phyloP scores from a whole-genome alignment of 2,888 invertebrate species.

The Pterostichus madidus region DNA sequence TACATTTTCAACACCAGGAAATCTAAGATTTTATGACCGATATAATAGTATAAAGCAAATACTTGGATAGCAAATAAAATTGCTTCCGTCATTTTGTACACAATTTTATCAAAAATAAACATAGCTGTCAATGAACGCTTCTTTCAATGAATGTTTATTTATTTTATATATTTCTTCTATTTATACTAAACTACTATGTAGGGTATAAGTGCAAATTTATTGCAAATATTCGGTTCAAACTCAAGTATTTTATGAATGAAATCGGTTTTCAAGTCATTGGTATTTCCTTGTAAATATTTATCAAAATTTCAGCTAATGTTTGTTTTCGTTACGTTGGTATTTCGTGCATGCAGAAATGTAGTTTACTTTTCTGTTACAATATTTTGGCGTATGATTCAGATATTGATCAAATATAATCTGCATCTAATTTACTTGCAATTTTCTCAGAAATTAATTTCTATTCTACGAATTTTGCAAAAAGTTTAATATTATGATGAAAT shows the following conservation, averaged over 20 bases:
- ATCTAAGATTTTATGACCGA: background rate
- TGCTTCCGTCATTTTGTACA: background rate
- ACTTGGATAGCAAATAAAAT: background rate
- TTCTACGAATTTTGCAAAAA: constrained; percentile 1
- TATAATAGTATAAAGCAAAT: background rate
- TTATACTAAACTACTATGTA: background rate
- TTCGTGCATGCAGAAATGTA: constrained; percentile 37
- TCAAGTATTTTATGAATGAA: constrained; percentile 35
- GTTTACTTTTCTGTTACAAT: constrained; percentile 22
- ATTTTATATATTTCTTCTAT: background rate
- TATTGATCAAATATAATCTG: constrained; percentile 40
- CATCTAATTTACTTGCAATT: constrained; percentile 2
- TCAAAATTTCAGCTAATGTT: constrained; percentile 27
- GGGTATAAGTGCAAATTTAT: background rate
- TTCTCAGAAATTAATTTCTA: constrained; percentile 22
- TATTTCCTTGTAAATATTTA: constrained; percentile 55
- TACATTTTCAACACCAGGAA: background rate
- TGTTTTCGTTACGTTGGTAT: constrained; percentile 31
- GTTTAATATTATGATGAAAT: constrained; percentile 6
- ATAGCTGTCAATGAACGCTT: background rate
- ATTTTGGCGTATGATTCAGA: constrained; percentile 34
- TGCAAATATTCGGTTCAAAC: background rate
- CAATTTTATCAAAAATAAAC: constrained; percentile 1
- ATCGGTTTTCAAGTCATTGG: constrained; percentile 11
- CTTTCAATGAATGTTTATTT: constrained; percentile 15